phyloP scores from a whole-genome alignment of 2,888 invertebrate genomes.

The Hartigia nigra region DNA sequence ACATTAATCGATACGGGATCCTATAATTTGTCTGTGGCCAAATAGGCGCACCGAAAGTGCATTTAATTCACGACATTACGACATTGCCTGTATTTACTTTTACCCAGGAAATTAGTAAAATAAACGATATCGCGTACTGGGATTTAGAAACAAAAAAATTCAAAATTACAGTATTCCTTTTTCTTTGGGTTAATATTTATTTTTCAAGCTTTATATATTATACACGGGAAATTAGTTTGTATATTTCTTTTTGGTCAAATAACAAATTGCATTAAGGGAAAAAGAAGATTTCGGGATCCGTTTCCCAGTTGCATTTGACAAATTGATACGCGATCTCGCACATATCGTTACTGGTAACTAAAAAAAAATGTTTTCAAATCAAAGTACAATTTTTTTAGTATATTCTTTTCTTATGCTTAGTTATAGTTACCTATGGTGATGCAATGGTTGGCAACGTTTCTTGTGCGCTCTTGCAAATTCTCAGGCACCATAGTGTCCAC shows the following conservation, averaged over 20 bases:
- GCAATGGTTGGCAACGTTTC: slow-evolving; percentile 27
- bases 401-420: not conserved
- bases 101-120: too few relatives aligned
- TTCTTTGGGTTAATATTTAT: not conserved
- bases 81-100: too few relatives aligned
- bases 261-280: slow-evolving; percentile 38
- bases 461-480: slow-evolving; percentile 30
- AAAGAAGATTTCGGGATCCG: slow-evolving; percentile 41
- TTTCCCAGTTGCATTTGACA: slow-evolving; percentile 39
- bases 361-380: not conserved
- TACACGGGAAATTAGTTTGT: not conserved
- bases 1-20: not conserved
- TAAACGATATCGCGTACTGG: not conserved
- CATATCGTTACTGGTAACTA: slow-evolving; percentile 23
- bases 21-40: not conserved
- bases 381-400: not conserved
- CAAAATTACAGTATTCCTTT: not conserved
- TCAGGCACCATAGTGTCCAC: slow-evolving; percentile 45
- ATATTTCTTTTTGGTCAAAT: not conserved
- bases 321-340: slow-evolving; percentile 42
- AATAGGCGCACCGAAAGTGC: not conserved
- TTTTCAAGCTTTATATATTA: not conserved
- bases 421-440: slow-evolving; percentile 25
- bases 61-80: not conserved
- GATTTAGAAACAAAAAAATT: not conserved